A percentile compares a stretch with the other conserved stretches of the same genome.
Conservation (phyloP, 2,113 vertebrate genomes). For the Sylvilagus bachmani region DNA sequence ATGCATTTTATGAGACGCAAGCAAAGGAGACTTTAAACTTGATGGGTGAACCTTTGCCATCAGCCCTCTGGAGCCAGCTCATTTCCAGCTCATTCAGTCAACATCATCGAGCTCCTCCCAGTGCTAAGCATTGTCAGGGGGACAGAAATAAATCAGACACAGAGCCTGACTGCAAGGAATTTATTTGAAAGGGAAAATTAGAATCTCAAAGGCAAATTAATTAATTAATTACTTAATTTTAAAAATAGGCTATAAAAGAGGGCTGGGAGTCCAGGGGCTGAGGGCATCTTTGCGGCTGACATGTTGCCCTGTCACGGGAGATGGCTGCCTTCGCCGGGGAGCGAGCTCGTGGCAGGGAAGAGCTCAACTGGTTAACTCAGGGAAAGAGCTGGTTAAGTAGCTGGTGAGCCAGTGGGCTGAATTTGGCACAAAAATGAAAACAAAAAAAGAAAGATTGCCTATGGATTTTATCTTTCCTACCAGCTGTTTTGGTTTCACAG, state of each 20-base stretch:
- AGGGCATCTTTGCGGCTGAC: neutral
- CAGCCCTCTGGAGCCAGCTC: neutral
- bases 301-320: neutral
- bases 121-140: neutral
- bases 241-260: neutral
- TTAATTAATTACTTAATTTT: neutral
- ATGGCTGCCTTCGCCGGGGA: neutral
- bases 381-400: neutral
- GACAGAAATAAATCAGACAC: neutral
- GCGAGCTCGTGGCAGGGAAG: neutral
- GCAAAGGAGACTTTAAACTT: constrained; percentile 35
- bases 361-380: neutral
- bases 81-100: constrained; percentile 13
- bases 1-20: neutral
- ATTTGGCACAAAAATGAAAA: neutral
- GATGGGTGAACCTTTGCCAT: neutral
- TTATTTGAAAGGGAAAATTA: constrained; percentile 14
- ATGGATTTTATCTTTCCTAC: constrained; percentile 51
- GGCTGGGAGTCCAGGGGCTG: neutral
- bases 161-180: neutral
- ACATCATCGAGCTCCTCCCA: neutral
- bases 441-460: neutral
- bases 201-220: constrained; percentile 19
- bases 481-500: neutral
- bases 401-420: neutral